Conservation (phyloP, 2,797 vertebrate species). For the Catostomus latipinnis region DNA sequence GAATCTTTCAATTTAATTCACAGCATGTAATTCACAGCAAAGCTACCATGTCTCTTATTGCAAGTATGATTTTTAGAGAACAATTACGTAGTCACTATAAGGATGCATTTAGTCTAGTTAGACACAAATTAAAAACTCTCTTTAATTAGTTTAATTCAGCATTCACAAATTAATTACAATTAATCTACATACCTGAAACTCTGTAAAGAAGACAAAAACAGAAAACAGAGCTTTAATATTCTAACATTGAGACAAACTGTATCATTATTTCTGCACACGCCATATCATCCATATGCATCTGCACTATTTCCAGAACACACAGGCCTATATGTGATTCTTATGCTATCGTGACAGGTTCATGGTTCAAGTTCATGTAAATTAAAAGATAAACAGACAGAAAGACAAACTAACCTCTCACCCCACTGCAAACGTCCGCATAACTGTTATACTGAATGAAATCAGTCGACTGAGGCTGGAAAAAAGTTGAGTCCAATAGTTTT, state of each 20-base stretch:
- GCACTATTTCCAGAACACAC: too few species aligned
- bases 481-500: not conserved
- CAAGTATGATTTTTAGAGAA: not conserved
- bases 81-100: not conserved
- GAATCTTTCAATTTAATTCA: too few species aligned
- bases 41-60: too few species aligned
- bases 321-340: too few species aligned
- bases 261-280: not conserved
- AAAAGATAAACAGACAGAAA: not conserved
- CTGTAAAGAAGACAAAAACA: constrained; percentile 71
- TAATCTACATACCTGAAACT: constrained; percentile 81
- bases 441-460: constrained; percentile 87
- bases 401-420: constrained; percentile 81
- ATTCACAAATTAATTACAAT: not conserved
- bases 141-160: not conserved
- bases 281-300: too few species aligned
- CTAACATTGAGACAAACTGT: not conserved
- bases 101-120: not conserved
- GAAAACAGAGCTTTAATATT: not conserved
- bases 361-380: too few species aligned
- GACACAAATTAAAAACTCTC: not conserved
- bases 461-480: constrained; percentile 83
- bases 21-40: too few species aligned
- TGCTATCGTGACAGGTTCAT: too few species aligned
- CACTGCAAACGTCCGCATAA: constrained; percentile 82